Evolutionary conservation across 2,113 vertebrate species (phyloP).

Genomic region (Canis aureus): DNA sequence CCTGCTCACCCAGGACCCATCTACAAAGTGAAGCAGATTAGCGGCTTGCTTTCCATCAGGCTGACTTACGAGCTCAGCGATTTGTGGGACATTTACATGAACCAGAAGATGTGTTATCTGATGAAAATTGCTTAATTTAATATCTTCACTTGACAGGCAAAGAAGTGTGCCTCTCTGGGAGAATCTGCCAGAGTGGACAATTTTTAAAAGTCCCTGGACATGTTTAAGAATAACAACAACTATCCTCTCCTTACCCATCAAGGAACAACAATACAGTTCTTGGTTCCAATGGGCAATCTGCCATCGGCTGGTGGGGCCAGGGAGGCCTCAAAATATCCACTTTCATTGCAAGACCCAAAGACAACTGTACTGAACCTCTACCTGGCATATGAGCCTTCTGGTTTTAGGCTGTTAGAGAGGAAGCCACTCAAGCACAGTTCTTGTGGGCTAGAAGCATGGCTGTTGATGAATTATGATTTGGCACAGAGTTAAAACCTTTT

Average conservation of each 20-base stretch:
- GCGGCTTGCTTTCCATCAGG: slow-evolving; percentile 85
- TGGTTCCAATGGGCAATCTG: not conserved
- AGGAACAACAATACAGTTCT: not conserved
- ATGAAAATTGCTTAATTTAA: slow-evolving; percentile 90
- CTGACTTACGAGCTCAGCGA: slow-evolving; percentile 90
- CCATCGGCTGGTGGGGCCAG: not conserved
- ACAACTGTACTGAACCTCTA: not conserved
- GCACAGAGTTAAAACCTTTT: too few species aligned
- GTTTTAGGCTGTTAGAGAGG: not conserved
- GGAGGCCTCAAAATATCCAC: not conserved
- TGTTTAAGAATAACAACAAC: slow-evolving; percentile 52
- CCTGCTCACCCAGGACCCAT: slow-evolving; percentile 74
- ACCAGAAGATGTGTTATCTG: slow-evolving; percentile 95
- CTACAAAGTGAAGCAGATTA: slow-evolving; percentile 82
- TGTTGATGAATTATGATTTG: not conserved
- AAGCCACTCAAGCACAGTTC: not conserved
- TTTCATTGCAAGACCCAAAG: not conserved
- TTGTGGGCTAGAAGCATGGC: not conserved
- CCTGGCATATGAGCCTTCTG: not conserved
- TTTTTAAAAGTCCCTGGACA: slow-evolving; percentile 76
- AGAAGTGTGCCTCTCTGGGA: slow-evolving; percentile 81
- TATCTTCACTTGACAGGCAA: slow-evolving; percentile 83
- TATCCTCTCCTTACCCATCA: not conserved
- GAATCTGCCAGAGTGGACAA: slow-evolving; percentile 80
- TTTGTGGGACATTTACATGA: slow-evolving; percentile 90